Base-by-base conservation (phyloP, 2,888 invertebrate species). In the Eudasyphora cyanicolor region DNA sequence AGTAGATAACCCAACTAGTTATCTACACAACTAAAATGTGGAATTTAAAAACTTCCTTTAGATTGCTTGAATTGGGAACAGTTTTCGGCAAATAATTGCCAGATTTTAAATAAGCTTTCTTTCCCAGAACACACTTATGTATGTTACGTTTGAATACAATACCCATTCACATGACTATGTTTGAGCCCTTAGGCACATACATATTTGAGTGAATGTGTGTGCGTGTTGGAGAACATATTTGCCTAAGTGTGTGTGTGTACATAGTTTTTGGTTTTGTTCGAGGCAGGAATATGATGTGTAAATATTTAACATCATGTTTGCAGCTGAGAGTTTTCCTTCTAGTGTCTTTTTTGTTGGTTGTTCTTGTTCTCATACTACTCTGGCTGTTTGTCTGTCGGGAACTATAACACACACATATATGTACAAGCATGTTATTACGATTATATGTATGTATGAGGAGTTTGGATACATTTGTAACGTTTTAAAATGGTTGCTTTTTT, bases 261-360 rank as follows among this genome's bases (percentile, higher is more conserved):
- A 21, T 27, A 12, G 7, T 8, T 38, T 38, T 64, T 62, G 62
- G 29, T 38, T 64, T 64, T 21, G 64, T 21, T 19, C 17, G 19
- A 38, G 27, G 27, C 69, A 82, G 76, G 79, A 84, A 84, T 82
- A 83, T 80, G 77, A 77, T 83, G 75, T 54, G 80, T 67, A 83
- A 83, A 80, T 80, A 78, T 78, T 83, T 71, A 77, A 57, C 62
- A 77, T 83, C 75, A 79, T 83, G 64, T 80, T 83, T 83, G 74
- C 71, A 42, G 64, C 64, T 64, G 64, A 64, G 64, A 64, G 64
- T 64, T 64, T 64, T 38, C 64, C 21, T 76, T 73, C 51, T 57
- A 60, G 64, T 38, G 32, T 14, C 7, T 60, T 60, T 6, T 62
- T 17, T 62, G 5, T 7, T 45, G 6, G 12, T 49, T 12, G 62